Evolutionary conservation across 2,888 invertebrate species (phyloP).

Genomic region (Prenolepis imparis): DNA sequence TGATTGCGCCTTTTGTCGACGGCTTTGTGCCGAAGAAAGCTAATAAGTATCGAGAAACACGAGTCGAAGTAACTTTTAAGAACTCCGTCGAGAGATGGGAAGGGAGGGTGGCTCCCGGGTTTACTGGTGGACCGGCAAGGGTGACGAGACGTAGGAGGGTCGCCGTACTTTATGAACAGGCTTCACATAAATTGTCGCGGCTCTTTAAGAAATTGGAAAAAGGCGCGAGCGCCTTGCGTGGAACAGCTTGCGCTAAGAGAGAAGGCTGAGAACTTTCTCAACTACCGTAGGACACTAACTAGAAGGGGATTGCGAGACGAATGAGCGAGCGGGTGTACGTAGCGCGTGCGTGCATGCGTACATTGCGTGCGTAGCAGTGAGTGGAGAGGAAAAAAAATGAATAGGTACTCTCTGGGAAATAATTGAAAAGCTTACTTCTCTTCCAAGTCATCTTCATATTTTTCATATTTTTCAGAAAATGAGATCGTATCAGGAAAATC

Average conservation of each 20-base stretch:
- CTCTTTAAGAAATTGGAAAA: slow-evolving; percentile 86
- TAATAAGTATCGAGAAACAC: slow-evolving; percentile 85
- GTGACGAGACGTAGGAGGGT: slow-evolving; percentile 40
- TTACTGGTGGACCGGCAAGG: slow-evolving; percentile 53
- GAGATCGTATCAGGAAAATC: not conserved
- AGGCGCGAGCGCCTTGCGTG: slow-evolving; percentile 81
- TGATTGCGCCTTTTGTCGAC: slow-evolving; percentile 53
- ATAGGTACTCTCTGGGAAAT: slow-evolving; percentile 20
- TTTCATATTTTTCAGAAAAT: not conserved
- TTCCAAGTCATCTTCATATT: not conserved
- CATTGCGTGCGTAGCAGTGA: slow-evolving; percentile 27
- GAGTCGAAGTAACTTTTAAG: slow-evolving; percentile 82
- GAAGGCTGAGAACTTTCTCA: slow-evolving; percentile 83
- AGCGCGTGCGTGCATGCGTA: slow-evolving; percentile 20
- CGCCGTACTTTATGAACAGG: slow-evolving; percentile 85
- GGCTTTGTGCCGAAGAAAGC: slow-evolving; percentile 75
- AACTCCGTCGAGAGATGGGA: slow-evolving; percentile 72
- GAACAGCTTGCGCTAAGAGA: slow-evolving; percentile 86
- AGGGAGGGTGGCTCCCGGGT: slow-evolving; percentile 57
- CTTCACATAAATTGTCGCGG: slow-evolving; percentile 86
- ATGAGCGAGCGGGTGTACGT: slow-evolving; percentile 50
- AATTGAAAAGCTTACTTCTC: slow-evolving; percentile 22
- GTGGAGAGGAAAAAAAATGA: slow-evolving; percentile 17
- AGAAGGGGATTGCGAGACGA: slow-evolving; percentile 58
- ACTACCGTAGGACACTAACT: slow-evolving; percentile 73